Evolutionary conservation across 2,797 vertebrate species (phyloP).

Genomic region (Limosa lapponica): DNA sequence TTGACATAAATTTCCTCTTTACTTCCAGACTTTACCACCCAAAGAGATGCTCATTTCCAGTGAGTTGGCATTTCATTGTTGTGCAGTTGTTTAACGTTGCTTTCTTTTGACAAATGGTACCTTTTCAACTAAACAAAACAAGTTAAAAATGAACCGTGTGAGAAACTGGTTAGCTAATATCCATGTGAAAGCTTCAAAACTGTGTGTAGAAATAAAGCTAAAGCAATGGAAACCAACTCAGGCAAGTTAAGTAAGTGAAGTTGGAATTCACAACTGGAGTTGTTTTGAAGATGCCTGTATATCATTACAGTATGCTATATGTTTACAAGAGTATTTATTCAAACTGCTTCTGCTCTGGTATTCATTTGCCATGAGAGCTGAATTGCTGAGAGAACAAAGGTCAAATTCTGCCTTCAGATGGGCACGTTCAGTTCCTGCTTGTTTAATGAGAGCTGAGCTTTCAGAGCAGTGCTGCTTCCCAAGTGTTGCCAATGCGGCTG

Average conservation of each 20-base stretch:
- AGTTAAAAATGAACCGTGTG: neutral
- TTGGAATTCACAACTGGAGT: neutral
- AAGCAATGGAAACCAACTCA: neutral
- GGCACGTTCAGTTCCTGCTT: neutral
- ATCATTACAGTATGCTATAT: neutral
- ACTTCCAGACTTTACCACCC: neutral
- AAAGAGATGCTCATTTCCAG: neutral
- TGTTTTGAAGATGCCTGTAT: neutral
- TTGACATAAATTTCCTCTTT: slow-evolving; percentile 3
- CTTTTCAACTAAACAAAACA: neutral
- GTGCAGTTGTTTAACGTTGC: neutral
- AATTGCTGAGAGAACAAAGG: neutral
- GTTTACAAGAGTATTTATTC: neutral
- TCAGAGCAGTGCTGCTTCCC: neutral
- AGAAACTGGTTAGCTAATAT: neutral
- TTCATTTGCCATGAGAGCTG: neutral
- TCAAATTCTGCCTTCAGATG: neutral
- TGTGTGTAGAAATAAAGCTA: neutral
- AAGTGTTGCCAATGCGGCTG: neutral
- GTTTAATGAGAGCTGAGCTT: slow-evolving; percentile 23
- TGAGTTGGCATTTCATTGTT: neutral
- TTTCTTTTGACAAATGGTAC: neutral
- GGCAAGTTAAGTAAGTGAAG: neutral
- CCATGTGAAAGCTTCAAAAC: neutral
- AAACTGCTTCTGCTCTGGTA: neutral